A percentile compares a stretch with the other conserved stretches of the same genome.
Conservation (phyloP, 2,113 vertebrate species). For the Agapornis roseicollis region DNA sequence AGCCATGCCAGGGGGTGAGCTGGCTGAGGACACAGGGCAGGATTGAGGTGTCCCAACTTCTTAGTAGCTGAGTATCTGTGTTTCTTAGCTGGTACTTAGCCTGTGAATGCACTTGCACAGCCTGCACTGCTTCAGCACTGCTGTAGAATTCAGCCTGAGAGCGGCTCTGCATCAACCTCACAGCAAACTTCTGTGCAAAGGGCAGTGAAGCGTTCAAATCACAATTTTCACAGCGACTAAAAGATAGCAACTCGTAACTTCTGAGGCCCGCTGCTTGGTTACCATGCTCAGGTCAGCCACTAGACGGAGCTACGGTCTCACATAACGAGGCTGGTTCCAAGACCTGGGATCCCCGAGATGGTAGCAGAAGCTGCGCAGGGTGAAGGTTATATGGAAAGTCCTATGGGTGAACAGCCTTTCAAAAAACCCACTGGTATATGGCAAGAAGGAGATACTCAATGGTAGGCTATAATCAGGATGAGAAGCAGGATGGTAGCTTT, state of each 20-base stretch:
- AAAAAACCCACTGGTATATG: rapidly evolving
- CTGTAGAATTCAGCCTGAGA: not conserved
- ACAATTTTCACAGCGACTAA: rapidly evolving
- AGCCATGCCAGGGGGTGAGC: rapidly evolving
- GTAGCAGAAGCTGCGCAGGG: not conserved
- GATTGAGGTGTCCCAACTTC: rapidly evolving
- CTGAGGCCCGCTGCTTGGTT: rapidly evolving
- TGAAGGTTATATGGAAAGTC: not conserved
- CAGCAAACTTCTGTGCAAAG: not conserved
- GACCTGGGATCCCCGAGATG: rapidly evolving
- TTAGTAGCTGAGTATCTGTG: not conserved
- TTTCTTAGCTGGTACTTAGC: not conserved
- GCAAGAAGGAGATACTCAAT: rapidly evolving
- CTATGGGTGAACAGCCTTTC: rapidly evolving
- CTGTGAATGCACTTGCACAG: no score
- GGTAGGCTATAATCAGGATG: rapidly evolving
- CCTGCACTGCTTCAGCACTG: not conserved
- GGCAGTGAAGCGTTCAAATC: rapidly evolving
- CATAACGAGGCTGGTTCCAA: not conserved
- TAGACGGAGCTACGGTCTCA: not conserved
- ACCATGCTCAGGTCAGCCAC: not conserved
- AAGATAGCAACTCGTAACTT: no score
- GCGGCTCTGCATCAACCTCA: rapidly evolving
- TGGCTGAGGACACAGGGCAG: not conserved
- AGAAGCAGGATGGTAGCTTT: rapidly evolving